Conservation (phyloP, 2,888 invertebrate species). For the Liopterus haemorrhoidalis region DNA sequence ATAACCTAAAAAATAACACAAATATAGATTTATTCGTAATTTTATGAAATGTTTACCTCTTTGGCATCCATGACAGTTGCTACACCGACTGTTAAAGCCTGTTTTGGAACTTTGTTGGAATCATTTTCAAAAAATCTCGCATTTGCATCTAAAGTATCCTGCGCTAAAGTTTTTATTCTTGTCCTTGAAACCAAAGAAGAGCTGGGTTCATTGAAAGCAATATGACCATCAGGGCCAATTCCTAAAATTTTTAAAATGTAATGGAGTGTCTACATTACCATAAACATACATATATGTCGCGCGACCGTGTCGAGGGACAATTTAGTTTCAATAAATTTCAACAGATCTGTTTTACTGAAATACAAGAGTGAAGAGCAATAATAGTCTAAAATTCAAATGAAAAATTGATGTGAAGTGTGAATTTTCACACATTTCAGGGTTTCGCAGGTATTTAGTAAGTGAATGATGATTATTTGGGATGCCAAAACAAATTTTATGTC, state of each 20-base stretch:
- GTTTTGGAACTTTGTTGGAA: conserved; percentile 79
- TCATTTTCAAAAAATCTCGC: conserved; percentile 91
- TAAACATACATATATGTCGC: too few species aligned
- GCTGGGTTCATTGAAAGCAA: conserved; percentile 96
- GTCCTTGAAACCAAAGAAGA: conserved; percentile 88
- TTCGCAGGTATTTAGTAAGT: too few species aligned
- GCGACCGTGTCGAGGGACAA: too few species aligned
- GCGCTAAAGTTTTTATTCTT: conserved; percentile 87
- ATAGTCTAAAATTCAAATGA: too few species aligned
- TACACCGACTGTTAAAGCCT: conserved; percentile 91
- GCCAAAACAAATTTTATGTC: too few species aligned
- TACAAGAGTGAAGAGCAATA: too few species aligned
- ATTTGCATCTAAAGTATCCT: conserved; percentile 90
- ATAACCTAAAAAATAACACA: conserved; percentile 56
- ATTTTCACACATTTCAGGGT: too few species aligned
- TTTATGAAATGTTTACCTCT: conserved; percentile 51
- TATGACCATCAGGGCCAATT: conserved; percentile 94
- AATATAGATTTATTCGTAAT: conserved; percentile 12
- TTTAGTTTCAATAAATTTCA: too few species aligned
- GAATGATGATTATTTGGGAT: too few species aligned
- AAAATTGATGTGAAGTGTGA: too few species aligned
- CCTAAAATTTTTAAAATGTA: conserved; percentile 57
- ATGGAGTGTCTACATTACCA: too few species aligned
- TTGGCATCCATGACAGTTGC: conserved; percentile 94
- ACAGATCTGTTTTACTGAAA: too few species aligned